Percentiles rank a stretch among this genome's conserved stretches.
phyloP scores from a whole-genome alignment of 2,888 invertebrate genomes.

The Sclerodermus sp. region DNA sequence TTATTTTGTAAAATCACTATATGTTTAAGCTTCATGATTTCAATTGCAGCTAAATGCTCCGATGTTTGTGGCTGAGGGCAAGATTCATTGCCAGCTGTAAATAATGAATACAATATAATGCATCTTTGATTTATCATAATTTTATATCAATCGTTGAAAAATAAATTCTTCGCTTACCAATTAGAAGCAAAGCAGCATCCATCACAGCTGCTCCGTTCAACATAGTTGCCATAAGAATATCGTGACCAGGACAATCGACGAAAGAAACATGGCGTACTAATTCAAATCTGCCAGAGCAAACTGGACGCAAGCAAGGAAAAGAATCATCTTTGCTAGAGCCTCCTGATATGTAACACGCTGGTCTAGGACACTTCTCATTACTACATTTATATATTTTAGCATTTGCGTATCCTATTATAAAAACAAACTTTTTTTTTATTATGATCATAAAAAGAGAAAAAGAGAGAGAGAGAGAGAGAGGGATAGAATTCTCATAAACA shows the following conservation, averaged over 20 bases:
- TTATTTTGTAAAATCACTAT: constrained; percentile 99
- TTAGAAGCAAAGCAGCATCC: constrained; percentile 96
- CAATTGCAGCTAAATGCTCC: constrained; percentile 98
- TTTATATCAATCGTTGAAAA: neutral
- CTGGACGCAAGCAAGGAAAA: constrained; percentile 87
- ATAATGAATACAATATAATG: too few species aligned
- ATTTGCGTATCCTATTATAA: constrained; percentile 96
- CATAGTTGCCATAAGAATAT: constrained; percentile 99
- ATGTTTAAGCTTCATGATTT: constrained; percentile 99
- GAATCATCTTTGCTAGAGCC: constrained; percentile 96
- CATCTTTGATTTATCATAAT: too few species aligned
- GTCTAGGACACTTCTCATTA: constrained; percentile 91
- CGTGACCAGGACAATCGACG: constrained; percentile 99
- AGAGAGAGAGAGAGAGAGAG: too few species aligned
- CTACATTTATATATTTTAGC: constrained; percentile 99
- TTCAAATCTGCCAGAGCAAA: constrained; percentile 90
- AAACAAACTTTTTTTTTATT: too few species aligned
- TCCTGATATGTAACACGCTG: constrained; percentile 93
- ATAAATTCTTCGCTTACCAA: constrained; percentile 63
- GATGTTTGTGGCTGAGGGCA: constrained; percentile 99
- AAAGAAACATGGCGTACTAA: constrained; percentile 96
- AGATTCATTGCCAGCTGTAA: constrained; percentile 85
- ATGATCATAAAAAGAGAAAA: too few species aligned
- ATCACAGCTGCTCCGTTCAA: constrained; percentile 99
- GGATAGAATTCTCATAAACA: too few species aligned